Evolutionary conservation across 2,797 vertebrate genomes (phyloP).

Genomic region (Menidia menidia): DNA sequence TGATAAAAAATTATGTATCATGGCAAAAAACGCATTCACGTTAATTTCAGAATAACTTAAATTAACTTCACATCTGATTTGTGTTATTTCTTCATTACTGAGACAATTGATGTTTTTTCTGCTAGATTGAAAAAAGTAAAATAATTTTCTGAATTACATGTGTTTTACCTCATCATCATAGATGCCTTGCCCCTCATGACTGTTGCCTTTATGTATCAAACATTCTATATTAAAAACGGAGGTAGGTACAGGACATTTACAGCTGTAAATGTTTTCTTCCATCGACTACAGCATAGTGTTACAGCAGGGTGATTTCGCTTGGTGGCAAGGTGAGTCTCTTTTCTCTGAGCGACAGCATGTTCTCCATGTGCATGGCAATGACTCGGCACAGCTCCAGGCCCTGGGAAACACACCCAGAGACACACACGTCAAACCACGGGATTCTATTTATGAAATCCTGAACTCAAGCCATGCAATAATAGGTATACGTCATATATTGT

Average conservation of each 20-base stretch:
- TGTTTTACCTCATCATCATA: neutral
- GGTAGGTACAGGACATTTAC: slow-evolving; percentile 63
- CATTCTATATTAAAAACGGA: slow-evolving; percentile 51
- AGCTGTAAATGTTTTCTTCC: slow-evolving; percentile 11
- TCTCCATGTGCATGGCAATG: slow-evolving; percentile 93
- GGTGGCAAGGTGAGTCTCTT: slow-evolving; percentile 93
- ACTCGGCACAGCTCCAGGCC: slow-evolving; percentile 95
- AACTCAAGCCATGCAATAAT: neutral
- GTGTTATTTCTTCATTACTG: neutral
- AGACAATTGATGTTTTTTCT: slow-evolving; percentile 3
- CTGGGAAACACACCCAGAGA: slow-evolving; percentile 73
- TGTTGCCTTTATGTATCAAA: slow-evolving; percentile 41
- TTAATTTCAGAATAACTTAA: no score
- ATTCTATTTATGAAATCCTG: no score
- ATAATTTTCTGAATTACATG: neutral
- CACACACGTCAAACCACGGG: neutral
- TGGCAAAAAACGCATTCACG: neutral
- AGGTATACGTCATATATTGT: no score
- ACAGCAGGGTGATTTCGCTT: slow-evolving; percentile 96
- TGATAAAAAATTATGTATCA: neutral
- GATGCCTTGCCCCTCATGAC: slow-evolving; percentile 12
- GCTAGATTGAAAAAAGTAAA: neutral
- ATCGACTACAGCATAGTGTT: slow-evolving; percentile 58
- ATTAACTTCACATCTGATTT: no score
- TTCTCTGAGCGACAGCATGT: slow-evolving; percentile 89